Base-by-base conservation (phyloP, 1,140 invertebrate genomes). In the Araneus ventricosus region DNA sequence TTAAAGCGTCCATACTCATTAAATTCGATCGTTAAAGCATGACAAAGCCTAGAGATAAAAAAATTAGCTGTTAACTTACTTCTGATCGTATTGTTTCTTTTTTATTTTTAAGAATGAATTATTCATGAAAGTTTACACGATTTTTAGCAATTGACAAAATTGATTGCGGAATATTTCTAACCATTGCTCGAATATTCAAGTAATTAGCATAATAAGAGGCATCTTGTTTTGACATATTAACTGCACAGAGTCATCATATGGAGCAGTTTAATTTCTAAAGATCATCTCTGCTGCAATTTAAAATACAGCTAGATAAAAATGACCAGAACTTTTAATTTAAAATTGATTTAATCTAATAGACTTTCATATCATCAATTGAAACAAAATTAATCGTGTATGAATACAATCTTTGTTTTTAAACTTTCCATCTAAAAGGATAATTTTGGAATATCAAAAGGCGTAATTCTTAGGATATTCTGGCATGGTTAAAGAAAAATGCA, bases 161-260 rank as follows among this genome's bases (percentile, higher is more conserved):
- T 67, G 63, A 67, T 67, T 67, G 27, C 8, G 27, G 27, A 67
- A 67, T 67, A 67, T 67, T 30, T 67, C 63, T 30, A n/a, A 67
- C 63, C 27, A 67, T 67, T 27, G 14, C 63, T 67, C 63, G 63
- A 30, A 67, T 67, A 67, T 67, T 67, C 24, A 10, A 27, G 63
- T n/a, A 14, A 67, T 67, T 67, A 67, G n/a, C 63, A 67, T 67
- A 67, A n/a, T 67, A 67, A 30, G 63, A 14, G 14, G n/a, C 63
- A 67, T 67, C 63, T 67, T 67, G 63, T 67, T n/a, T 27, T 67
- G 63, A 67, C 63, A 67, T n/a, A 67, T 67, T n/a, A 67, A 67
- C 63, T 67, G 63, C n/a, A n/a, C 27, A n/a, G 27, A 67, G 63
- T 67, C 63, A 8, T 27, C 63, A 67, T 67, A 27, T 27, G n/a